Conservation (phyloP, 1,140 invertebrate species). For the Leptonema lineaticorne region DNA sequence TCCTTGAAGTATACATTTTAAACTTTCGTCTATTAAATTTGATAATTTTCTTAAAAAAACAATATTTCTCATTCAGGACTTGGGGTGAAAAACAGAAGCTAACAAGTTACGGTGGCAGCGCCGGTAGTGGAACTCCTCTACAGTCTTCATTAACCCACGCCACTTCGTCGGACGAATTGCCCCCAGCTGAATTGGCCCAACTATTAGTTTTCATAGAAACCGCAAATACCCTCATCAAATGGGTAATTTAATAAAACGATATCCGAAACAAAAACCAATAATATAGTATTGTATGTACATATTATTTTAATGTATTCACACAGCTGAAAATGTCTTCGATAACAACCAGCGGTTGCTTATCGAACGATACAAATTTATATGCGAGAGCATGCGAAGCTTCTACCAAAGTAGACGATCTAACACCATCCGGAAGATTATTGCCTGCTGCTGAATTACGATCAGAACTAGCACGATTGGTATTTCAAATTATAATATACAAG, state of each 20-base stretch:
- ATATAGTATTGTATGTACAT: background rate
- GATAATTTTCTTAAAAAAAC: background rate
- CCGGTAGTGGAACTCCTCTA: slow-evolving; percentile 37
- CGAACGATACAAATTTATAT: slow-evolving; percentile 62
- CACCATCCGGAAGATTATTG: slow-evolving; percentile 76
- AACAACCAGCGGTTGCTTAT: slow-evolving; percentile 43
- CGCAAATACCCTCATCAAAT: slow-evolving; percentile 76
- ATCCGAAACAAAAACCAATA: background rate
- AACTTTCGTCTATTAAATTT: background rate
- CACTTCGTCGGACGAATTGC: slow-evolving; percentile 52
- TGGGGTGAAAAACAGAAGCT: slow-evolving; percentile 92
- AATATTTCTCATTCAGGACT: slow-evolving; percentile 47
- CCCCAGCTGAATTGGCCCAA: slow-evolving; percentile 71
- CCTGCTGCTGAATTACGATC: slow-evolving; percentile 67
- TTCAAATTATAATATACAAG: too few relatives aligned
- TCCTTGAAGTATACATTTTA: slow-evolving; percentile 67
- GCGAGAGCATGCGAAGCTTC: slow-evolving; percentile 72
- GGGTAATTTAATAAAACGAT: slow-evolving; percentile 55
- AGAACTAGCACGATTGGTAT: slow-evolving; percentile 61
- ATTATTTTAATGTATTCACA: background rate
- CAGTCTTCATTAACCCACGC: slow-evolving; percentile 40
- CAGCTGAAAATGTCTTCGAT: slow-evolving; percentile 54
- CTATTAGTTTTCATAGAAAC: slow-evolving; percentile 80
- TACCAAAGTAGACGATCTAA: slow-evolving; percentile 75
- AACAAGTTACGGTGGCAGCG: slow-evolving; percentile 3